Evolutionary conservation across 37 sponge, comb jelly and placozoan species (phyloP), one percentile per base, ranked within the genome.

Genomic region (Axinella damicornis): DNA sequence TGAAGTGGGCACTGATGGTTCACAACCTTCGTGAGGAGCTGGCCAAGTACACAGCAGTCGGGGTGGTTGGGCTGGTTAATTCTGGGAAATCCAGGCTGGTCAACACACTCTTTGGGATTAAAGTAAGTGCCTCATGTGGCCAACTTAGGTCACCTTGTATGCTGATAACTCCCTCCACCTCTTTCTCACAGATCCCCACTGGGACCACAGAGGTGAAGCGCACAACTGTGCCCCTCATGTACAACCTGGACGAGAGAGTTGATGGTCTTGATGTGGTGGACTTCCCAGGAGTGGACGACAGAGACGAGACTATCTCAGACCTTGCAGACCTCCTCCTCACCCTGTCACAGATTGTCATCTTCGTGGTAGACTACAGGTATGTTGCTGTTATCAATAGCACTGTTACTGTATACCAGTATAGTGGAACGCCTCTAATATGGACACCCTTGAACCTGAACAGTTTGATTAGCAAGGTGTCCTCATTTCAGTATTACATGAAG

Each of bases 271-370:
- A 88, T 65, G 88, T 88, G 0, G 70, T 88, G 55, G 88, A 88
- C 70, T 88, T 88, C 53, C 88, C 88, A 54, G 88, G 88, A 27
- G 88, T 88, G 76, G 88, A 88, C 57, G 88, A 88, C 69, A 41
- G 77, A 21, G 81, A 88, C 67, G 70, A 65, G 52, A 37, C 31
- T 20, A 81, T 88, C 24, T 79, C 73, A 54, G 70, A 53, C 28
- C 82, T 80, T 32, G 82, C 82, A 21, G 39, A 74, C 21, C 34
- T 81, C 35, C 69, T 88, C 5, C 76, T 88, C 53, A 27, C 63
- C 19, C 70, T 88, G 18, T 69, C 82, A 24, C 88, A 88, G 58
- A 64, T 88, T 19, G 69, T 88, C 16, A 54, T 88, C 20, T 88
- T 82, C 40, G 69, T 88, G 19, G 88, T 88, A 35, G 88, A 88